Evolutionary conservation across 2,113 vertebrate species (phyloP).

Genomic region (Panthera leo): DNA sequence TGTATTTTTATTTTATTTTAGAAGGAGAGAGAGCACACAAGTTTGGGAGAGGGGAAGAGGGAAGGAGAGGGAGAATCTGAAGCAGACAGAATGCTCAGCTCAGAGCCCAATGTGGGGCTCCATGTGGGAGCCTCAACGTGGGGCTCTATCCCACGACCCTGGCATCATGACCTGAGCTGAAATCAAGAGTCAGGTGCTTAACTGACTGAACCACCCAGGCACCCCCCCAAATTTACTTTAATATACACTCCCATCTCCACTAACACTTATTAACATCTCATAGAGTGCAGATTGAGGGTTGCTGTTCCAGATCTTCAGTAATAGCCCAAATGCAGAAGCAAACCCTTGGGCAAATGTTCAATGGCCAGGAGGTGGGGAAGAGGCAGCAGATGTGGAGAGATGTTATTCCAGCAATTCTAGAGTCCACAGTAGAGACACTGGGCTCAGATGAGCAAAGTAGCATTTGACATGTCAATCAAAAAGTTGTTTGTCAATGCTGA

Average conservation of each 20-base stretch:
- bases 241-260: background rate
- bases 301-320: background rate
- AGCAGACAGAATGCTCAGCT: no score
- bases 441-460: background rate
- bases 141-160: no score
- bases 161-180: no score
- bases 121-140: no score
- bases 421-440: background rate
- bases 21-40: no score
- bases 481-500: background rate
- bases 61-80: no score
- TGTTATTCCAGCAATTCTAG: background rate
- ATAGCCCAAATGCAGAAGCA: background rate
- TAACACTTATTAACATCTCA: background rate
- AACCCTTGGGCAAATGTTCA: background rate
- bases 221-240: background rate
- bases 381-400: background rate
- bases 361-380: background rate
- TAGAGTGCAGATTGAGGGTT: background rate
- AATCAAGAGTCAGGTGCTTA: no score
- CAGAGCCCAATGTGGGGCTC: no score
- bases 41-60: no score
- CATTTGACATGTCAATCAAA: background rate
- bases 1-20: background rate
- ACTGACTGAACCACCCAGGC: no score